Evolutionary conservation across 2,888 invertebrate species (phyloP).

Genomic region (Villa cingulata): DNA sequence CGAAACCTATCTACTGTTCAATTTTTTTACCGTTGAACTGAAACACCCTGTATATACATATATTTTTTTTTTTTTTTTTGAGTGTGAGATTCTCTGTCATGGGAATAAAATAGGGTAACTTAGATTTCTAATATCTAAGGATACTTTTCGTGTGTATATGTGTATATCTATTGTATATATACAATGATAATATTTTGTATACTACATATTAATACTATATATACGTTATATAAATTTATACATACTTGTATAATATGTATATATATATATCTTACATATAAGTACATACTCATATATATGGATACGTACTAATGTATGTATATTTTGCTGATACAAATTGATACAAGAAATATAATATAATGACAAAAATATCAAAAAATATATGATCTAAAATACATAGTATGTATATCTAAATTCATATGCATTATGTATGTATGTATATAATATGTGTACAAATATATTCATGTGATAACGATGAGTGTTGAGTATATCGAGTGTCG

Average conservation of each 20-base stretch:
- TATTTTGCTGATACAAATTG: too few species aligned
- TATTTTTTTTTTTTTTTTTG: not conserved
- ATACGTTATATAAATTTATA: not conserved
- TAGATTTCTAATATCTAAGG: slow-evolving; percentile 1
- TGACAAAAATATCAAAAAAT: too few species aligned
- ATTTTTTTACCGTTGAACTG: too few species aligned
- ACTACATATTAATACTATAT: not conserved
- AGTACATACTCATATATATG: not conserved
- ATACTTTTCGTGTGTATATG: not conserved
- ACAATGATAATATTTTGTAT: not conserved
- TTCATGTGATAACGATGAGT: slow-evolving; percentile 2
- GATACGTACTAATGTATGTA: not conserved
- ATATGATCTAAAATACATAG: not conserved
- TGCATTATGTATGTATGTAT: too few species aligned
- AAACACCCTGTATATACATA: too few species aligned
- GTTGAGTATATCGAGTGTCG: slow-evolving; percentile 6
- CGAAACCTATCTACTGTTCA: too few species aligned
- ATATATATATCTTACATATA: not conserved
- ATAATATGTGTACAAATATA: too few species aligned
- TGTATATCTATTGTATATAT: too few species aligned
- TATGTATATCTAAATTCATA: too few species aligned
- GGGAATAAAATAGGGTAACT: slow-evolving; percentile 6
- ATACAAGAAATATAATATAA: too few species aligned
- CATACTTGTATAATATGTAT: too few species aligned
- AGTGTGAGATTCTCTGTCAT: slow-evolving; percentile 7